Evolutionary conservation across 2,888 invertebrate species (phyloP).

Genomic region (Malachius bipustulatus): DNA sequence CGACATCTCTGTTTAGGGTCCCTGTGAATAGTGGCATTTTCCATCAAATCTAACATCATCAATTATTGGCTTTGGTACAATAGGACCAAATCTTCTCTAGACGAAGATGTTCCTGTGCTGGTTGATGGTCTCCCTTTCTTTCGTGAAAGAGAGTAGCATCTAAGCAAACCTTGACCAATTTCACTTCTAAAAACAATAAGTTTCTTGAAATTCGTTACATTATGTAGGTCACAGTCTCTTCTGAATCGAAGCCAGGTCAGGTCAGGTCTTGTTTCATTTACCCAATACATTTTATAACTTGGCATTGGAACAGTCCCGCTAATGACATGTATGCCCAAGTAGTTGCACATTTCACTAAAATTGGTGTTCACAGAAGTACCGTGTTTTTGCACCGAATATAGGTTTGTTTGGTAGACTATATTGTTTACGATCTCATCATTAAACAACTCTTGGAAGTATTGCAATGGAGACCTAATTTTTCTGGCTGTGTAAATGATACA

Average conservation of each 20-base stretch:
- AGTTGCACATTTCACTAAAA: slow-evolving; percentile 19
- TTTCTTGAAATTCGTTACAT: too few relatives aligned
- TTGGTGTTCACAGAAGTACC: slow-evolving; percentile 17
- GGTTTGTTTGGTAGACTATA: slow-evolving; percentile 18
- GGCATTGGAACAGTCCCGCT: slow-evolving; percentile 19
- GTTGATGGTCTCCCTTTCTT: slow-evolving; percentile 6
- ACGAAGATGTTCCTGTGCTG: not conserved
- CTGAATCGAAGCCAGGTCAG: too few relatives aligned
- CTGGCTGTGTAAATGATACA: slow-evolving; percentile 10
- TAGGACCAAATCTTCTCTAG: not conserved
- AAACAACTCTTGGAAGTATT: slow-evolving; percentile 18
- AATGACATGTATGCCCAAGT: slow-evolving; percentile 19
- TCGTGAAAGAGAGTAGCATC: too few relatives aligned
- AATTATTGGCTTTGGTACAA: slow-evolving; percentile 1
- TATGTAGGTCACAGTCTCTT: too few relatives aligned
- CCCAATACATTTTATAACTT: slow-evolving; percentile 21
- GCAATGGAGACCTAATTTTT: slow-evolving; percentile 11
- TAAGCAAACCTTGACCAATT: too few relatives aligned
- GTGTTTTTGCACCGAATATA: slow-evolving; percentile 18
- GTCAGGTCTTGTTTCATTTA: slow-evolving; percentile 17
- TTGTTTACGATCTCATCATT: slow-evolving; percentile 15
- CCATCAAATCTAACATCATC: slow-evolving; percentile 9
- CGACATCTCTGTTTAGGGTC: slow-evolving; percentile 10
- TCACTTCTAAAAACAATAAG: too few relatives aligned
- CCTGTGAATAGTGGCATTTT: slow-evolving; percentile 4